A percentile compares a stretch with the other conserved stretches of the same genome.
Evolutionary conservation across 1,140 invertebrate species (phyloP).

Genomic region (Polyergus mexicanus): DNA sequence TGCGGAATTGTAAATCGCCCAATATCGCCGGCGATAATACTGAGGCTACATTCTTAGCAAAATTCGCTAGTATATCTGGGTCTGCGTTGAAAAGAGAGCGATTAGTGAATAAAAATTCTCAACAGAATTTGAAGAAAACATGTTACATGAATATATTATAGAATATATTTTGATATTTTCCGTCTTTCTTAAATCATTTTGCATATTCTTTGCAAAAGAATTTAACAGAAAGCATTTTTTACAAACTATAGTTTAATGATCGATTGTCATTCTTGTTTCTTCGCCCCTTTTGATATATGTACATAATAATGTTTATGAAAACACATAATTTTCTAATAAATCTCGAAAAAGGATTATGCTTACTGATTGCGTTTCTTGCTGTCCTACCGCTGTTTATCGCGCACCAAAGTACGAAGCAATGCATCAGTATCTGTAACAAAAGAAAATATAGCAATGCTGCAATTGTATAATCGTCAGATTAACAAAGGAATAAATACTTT

Average conservation of each 20-base stretch:
- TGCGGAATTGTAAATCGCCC: slow-evolving; percentile 57
- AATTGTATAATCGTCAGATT: no score
- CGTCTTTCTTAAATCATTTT: neutral
- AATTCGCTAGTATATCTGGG: slow-evolving; percentile 73
- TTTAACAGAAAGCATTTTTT: neutral
- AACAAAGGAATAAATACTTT: slow-evolving; percentile 9
- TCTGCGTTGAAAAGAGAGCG: slow-evolving; percentile 54
- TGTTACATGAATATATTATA: neutral
- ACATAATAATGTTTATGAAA: neutral
- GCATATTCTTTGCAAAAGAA: neutral
- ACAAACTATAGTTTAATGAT: neutral
- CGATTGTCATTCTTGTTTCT: neutral
- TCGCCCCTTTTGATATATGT: neutral
- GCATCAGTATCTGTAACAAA: slow-evolving; percentile 51
- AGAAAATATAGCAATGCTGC: slow-evolving; percentile 10
- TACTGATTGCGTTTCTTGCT: slow-evolving; percentile 67
- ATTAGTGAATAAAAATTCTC: neutral
- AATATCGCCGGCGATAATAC: slow-evolving; percentile 71
- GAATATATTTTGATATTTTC: neutral
- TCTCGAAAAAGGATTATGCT: slow-evolving; percentile 32
- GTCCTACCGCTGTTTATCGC: slow-evolving; percentile 22
- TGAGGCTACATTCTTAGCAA: slow-evolving; percentile 74
- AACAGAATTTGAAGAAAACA: neutral
- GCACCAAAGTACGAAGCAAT: slow-evolving; percentile 52
- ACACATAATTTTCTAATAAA: neutral